Percentiles rank a stretch among this genome's conserved stretches.
Evolutionary conservation across 30 jellyfish, hydroid and myxozoan genomes (phyloP).

Genomic region (Morbakka virulenta): DNA sequence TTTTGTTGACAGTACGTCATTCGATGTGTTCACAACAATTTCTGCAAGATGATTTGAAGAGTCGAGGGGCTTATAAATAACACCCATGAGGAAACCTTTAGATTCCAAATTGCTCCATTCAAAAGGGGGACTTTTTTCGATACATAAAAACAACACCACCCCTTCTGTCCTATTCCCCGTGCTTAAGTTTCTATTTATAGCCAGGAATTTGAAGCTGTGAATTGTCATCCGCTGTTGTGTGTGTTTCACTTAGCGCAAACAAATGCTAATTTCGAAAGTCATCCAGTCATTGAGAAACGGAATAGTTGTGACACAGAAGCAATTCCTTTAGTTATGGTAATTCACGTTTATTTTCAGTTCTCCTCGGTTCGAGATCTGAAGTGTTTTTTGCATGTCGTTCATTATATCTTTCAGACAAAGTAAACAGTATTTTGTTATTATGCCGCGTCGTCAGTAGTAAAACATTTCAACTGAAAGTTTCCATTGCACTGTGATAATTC

Average conservation of each 20-base stretch:
- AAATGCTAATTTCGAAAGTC: no score
- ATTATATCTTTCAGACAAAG: not conserved
- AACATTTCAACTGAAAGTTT: no score
- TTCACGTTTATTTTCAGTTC: not conserved
- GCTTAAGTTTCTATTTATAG: not conserved
- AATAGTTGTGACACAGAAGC: no score
- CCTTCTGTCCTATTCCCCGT: not conserved
- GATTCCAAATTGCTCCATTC: no score
- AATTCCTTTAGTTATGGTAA: not conserved
- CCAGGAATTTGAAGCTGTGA: no score
- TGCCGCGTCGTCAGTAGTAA: not conserved
- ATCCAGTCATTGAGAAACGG: no score
- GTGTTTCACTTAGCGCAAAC: no score
- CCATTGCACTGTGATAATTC: constrained; percentile 17
- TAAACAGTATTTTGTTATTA: not conserved
- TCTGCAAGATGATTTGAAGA: no score
- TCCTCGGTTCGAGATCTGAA: constrained; percentile 4
- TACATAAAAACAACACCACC: not conserved
- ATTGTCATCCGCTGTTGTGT: no score
- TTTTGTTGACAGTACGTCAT: not conserved
- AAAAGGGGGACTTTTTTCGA: no score
- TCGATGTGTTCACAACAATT: not conserved
- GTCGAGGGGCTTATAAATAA: no score
- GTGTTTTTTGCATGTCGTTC: constrained; percentile 5
- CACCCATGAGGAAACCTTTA: constrained; percentile 19